Percentiles rank a stretch among this genome's conserved stretches.
These are phyloP conservation scores for Phasianus colchicus DNA, from an alignment of 2,113 vertebrate species.

Conservation along the genomic window DNA sequence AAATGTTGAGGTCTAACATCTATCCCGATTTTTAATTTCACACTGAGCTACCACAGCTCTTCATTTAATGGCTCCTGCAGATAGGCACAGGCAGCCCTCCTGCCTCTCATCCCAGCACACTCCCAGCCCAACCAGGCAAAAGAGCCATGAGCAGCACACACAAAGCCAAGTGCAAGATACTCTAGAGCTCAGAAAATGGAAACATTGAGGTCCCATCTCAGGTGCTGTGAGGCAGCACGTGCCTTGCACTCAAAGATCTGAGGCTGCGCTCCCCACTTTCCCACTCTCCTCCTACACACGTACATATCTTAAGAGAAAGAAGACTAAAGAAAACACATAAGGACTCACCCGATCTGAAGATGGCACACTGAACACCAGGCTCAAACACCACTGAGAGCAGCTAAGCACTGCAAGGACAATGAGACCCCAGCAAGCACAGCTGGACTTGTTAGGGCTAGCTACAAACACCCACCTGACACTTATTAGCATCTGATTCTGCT, in stretches of 20 bases:
- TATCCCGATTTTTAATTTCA: background rate
- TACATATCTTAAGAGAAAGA: background rate
- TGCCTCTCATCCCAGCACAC: rapidly evolving
- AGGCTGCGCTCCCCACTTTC: background rate
- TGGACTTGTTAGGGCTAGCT: rapidly evolving
- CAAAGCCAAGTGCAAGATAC: rapidly evolving
- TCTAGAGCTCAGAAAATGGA: rapidly evolving
- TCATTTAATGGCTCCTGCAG: rapidly evolving
- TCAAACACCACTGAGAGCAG: rapidly evolving
- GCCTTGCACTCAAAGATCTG: rapidly evolving
- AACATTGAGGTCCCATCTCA: rapidly evolving
- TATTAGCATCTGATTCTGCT: background rate
- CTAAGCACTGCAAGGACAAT: rapidly evolving
- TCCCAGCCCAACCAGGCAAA: too few species aligned
- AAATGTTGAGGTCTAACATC: background rate
- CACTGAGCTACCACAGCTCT: background rate
- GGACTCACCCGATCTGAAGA: rapidly evolving
- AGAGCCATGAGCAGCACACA: rapidly evolving
- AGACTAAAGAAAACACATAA: background rate
- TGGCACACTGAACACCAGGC: rapidly evolving
- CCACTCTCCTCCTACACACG: background rate
- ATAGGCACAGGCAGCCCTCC: rapidly evolving
- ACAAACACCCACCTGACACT: background rate
- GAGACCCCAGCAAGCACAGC: background rate
- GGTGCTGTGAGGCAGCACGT: rapidly evolving